Conservation (phyloP, 2,888 invertebrate species). For the Nephrotoma appendiculata region DNA sequence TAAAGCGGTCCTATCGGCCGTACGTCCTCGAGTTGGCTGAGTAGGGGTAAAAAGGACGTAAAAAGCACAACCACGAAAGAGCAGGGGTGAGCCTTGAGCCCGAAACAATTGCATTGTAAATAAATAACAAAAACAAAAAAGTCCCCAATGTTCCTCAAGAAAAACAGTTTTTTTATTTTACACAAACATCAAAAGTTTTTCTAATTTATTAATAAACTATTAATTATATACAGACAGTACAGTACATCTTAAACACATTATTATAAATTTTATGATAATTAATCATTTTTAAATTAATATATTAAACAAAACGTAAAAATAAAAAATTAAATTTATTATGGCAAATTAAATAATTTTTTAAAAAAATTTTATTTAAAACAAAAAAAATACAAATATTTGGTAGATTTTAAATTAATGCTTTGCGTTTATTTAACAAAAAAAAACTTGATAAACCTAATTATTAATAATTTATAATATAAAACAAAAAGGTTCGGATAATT, state of each 20-base stretch:
- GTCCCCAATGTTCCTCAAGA: not conserved
- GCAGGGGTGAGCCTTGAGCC: too few relatives aligned
- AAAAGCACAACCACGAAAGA: too few relatives aligned
- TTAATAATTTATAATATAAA: not conserved
- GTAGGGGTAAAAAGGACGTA: too few relatives aligned
- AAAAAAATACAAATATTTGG: not conserved
- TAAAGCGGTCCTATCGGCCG: too few relatives aligned
- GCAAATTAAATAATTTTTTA: not conserved
- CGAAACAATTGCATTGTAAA: too few relatives aligned
- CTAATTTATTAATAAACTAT: not conserved
- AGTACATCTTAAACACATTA: not conserved
- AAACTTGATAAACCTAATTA: not conserved
- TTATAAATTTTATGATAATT: not conserved
- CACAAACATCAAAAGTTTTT: not conserved
- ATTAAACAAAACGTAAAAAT: not conserved
- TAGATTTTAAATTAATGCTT: not conserved
- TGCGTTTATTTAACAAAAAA: not conserved
- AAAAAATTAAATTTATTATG: not conserved
- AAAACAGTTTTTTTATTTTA: not conserved
- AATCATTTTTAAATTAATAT: not conserved
- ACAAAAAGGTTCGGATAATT: not conserved
- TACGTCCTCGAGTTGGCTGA: too few relatives aligned
- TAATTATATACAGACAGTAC: not conserved
- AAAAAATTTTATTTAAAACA: not conserved
- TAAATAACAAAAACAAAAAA: too few relatives aligned